Conservation (phyloP, 64 coral and sea anemone species). For the Porites australiensis region DNA sequence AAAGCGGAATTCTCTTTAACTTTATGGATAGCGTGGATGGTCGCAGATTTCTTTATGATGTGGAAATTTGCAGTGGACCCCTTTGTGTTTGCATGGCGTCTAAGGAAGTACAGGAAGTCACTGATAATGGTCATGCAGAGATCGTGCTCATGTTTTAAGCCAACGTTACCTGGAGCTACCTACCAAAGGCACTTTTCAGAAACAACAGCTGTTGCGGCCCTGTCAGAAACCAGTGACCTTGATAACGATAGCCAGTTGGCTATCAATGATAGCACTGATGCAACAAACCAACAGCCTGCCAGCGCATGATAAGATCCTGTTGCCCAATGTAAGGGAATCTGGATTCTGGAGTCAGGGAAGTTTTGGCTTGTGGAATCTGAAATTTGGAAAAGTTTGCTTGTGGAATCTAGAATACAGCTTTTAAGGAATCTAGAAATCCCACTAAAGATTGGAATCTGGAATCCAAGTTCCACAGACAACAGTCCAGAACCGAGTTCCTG, state of each 20-base stretch:
- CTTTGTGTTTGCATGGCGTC: conserved; percentile 72
- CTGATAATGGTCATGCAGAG: not conserved
- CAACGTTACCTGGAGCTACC: not conserved
- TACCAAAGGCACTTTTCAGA: not conserved
- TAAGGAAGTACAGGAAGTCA: conserved; percentile 67
- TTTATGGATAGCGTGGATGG: not conserved
- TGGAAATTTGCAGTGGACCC: conserved; percentile 63
- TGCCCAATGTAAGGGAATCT: too few species aligned
- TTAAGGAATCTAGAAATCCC: too few species aligned
- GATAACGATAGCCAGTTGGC: conserved; percentile 1
- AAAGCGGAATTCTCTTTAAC: not conserved
- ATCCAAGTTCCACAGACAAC: too few species aligned
- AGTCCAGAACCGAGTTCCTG: too few species aligned
- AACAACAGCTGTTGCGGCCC: not conserved
- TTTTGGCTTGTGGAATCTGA: too few species aligned
- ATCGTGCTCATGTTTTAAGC: not conserved
- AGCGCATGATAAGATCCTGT: not conserved
- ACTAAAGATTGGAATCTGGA: too few species aligned
- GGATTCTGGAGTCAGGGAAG: too few species aligned
- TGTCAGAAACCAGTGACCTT: not conserved
- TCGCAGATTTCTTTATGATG: conserved; percentile 16
- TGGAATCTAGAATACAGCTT: too few species aligned
- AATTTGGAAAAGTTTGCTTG: too few species aligned
- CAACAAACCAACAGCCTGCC: not conserved
- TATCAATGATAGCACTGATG: not conserved